Percentiles rank a stretch among this genome's conserved stretches.
These are phyloP conservation scores for Lagocephalus sceleratus DNA, from an alignment of 2,797 vertebrate genomes.

Conservation along the genomic window DNA sequence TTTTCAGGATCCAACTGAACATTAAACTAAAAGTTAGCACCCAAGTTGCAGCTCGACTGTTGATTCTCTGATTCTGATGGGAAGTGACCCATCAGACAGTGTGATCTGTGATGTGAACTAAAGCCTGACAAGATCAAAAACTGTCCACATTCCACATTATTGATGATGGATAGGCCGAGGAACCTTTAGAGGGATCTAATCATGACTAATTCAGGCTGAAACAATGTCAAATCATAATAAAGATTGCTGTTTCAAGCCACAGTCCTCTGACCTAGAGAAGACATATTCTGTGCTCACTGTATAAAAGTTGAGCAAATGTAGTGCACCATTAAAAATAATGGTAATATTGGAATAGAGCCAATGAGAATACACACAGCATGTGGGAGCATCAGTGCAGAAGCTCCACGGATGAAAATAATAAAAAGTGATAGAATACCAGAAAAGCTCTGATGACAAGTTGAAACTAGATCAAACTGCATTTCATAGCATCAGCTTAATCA, in stretches of 20 bases:
- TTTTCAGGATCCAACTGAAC: constrained; percentile 4
- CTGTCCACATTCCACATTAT: too few species aligned
- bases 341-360: neutral
- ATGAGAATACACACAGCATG: neutral
- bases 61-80: neutral
- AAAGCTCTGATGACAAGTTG: constrained; percentile 32
- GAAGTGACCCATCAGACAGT: neutral
- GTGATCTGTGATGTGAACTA: neutral
- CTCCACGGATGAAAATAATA: neutral
- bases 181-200: too few species aligned
- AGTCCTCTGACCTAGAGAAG: too few species aligned
- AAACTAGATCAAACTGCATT: constrained; percentile 63
- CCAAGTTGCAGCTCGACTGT: neutral
- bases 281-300: constrained; percentile 6
- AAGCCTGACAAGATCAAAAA: neutral
- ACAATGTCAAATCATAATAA: constrained; percentile 7
- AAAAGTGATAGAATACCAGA: neutral
- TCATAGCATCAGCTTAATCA: constrained; percentile 47
- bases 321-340: neutral
- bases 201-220: constrained; percentile 1
- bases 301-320: constrained; percentile 7
- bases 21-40: neutral
- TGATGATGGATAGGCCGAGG: too few species aligned
- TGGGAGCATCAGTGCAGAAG: neutral
- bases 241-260: constrained; percentile 11